phyloP scores from a whole-genome alignment of 2,113 vertebrate species.

The Mandrillus leucophaeus region DNA sequence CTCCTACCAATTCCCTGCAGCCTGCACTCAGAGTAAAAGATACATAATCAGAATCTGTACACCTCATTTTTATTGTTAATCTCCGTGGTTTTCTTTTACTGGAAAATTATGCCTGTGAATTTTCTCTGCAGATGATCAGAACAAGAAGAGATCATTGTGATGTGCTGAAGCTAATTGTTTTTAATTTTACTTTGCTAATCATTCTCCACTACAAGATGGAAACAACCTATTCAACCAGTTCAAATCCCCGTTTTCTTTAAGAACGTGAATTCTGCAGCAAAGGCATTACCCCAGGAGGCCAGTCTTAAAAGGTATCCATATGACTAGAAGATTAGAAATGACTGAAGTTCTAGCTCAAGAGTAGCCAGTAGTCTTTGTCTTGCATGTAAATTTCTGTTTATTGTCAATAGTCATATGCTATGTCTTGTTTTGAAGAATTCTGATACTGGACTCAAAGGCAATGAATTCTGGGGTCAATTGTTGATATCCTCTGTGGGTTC shows the following conservation, averaged over 20 bases:
- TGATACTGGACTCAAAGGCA: neutral
- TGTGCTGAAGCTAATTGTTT: neutral
- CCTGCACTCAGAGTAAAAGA: neutral
- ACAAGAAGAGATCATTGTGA: neutral
- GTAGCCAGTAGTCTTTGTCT: neutral
- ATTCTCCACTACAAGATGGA: neutral
- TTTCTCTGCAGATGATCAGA: neutral
- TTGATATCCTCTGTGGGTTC: neutral
- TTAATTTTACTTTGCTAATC: neutral
- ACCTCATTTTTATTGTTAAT: neutral
- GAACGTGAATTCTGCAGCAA: neutral
- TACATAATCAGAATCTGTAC: neutral
- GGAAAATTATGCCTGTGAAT: neutral
- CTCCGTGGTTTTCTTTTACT: neutral
- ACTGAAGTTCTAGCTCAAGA: neutral
- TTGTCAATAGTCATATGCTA: neutral
- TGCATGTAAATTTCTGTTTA: neutral
- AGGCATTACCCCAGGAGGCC: neutral
- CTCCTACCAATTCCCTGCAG: accelerated
- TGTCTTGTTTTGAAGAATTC: neutral
- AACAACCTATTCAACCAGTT: neutral
- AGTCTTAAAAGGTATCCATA: neutral
- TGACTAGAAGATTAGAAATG: neutral
- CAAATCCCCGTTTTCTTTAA: neutral
- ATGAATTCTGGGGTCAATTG: neutral